Evolutionary conservation across 1,140 invertebrate species (phyloP), one percentile per base, ranked within the genome.

Genomic region (Lamellibrachia luymesi): DNA sequence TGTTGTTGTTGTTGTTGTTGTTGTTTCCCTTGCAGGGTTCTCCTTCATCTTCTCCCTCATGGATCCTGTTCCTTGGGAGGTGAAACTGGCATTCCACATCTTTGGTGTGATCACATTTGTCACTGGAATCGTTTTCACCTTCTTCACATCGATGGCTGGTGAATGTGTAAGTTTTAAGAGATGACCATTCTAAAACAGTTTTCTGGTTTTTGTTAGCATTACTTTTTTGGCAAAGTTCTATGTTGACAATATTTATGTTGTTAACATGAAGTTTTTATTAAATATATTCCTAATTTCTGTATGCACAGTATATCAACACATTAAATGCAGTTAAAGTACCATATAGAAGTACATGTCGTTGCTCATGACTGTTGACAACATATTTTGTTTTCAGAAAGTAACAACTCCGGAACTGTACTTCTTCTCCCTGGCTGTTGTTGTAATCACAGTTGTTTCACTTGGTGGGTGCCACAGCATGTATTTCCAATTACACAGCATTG

Each of bases 61-160:
- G 95, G 93, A 94, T n/a, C 95, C 95, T 17, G 94, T 95, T 10
- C 95, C 95, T 22, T 94, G 94, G 90, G 93, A 94, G 89, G 93
- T 95, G 10, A 95, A 95, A 89, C n/a, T 95, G 8, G 94, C 94
- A 8, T 95, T 95, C 92, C 95, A 95, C 90, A 64, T 95, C 6
- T 95, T 95, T 94, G 95, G 95, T 51, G 80, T 94, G 0, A 91
- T 95, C 56, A 94, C 91, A 92, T 95, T 95, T 92, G 56, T 95
- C 25, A 94, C 94, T 51, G 93, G 95, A 51, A 56, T 94, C n/a
- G 91, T 94, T 8, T 94, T 94, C 52, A 93, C 94, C 50, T 93
- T 94, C 0, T 93, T 94, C 64, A 92, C 93, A n/a, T 93, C 94
- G n/a, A 94, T 94, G 52, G 93, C 94, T 91, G 93, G 93, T 64